A percentile compares a stretch with the other conserved stretches of the same genome.
Evolutionary conservation across 2,888 invertebrate genomes (phyloP).

Genomic region (Cataglyphis albicans): DNA sequence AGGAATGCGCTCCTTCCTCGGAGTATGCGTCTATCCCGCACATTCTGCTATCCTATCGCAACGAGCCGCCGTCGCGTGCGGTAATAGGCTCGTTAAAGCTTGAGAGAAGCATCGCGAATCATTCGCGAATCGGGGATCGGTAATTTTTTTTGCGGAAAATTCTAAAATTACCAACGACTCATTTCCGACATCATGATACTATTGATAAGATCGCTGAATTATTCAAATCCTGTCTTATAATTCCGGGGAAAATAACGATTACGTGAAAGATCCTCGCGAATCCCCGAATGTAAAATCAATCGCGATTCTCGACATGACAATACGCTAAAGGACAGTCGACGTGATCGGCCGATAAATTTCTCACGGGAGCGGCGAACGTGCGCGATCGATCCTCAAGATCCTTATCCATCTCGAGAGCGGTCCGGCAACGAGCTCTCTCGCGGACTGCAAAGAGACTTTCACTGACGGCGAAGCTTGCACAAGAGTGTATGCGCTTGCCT

Average conservation of each 20-base stretch:
- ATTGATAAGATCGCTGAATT: neutral
- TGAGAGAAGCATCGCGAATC: conserved; percentile 11
- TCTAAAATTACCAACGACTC: conserved; percentile 3
- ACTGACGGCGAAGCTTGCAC: conserved; percentile 75
- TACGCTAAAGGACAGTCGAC: conserved; percentile 12
- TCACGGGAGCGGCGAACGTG: conserved; percentile 73
- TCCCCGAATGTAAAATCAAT: neutral
- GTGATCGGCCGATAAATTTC: conserved; percentile 72
- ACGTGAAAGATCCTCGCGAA: neutral
- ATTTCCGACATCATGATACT: neutral
- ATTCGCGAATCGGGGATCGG: neutral
- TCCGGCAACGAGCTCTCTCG: conserved; percentile 70
- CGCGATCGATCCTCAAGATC: conserved; percentile 77
- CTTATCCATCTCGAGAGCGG: conserved; percentile 78
- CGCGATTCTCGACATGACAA: conserved; percentile 25
- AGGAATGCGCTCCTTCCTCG: conserved; percentile 67
- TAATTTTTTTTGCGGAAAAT: conserved; percentile 23
- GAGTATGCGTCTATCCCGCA: conserved; percentile 41
- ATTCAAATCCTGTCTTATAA: neutral
- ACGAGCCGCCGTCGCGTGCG: conserved; percentile 50
- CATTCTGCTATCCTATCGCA: conserved; percentile 53
- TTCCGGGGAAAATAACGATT: neutral
- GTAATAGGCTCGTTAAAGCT: conserved; percentile 40
- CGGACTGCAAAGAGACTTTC: conserved; percentile 76
- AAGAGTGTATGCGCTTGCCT: conserved; percentile 68